These are phyloP conservation scores for Drosophila yooni DNA, from an alignment of 2,888 invertebrate species.

Conservation along the genomic window DNA sequence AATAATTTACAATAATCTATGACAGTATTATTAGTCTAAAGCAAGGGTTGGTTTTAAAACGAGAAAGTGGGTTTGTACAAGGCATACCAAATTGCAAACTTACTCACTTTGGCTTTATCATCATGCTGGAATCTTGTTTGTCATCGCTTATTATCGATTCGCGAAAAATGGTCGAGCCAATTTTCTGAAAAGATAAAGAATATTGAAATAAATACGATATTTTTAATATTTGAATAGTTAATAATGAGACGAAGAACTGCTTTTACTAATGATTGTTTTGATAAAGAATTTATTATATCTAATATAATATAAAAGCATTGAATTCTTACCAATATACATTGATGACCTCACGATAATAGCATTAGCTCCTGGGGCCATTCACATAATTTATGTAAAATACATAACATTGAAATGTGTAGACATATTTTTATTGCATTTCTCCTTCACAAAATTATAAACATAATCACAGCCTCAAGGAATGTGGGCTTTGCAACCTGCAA, in stretches of 20 bases:
- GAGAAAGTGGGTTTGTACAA: neutral
- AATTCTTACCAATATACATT: conserved; percentile 39
- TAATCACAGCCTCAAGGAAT: conserved; percentile 45
- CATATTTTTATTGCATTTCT: conserved; percentile 9
- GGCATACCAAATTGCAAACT: neutral
- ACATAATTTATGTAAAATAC: conserved; percentile 18
- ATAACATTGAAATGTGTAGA: neutral
- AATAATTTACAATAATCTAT: neutral
- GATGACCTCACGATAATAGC: conserved; percentile 31
- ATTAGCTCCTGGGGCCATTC: conserved; percentile 13
- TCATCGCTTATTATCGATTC: conserved; percentile 39
- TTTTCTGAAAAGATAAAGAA: conserved; percentile 12
- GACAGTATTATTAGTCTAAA: neutral
- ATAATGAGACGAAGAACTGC: neutral
- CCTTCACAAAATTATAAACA: conserved; percentile 30
- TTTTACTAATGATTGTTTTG: neutral
- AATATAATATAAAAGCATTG: neutral
- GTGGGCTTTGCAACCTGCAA: conserved; percentile 29
- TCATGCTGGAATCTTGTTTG: conserved; percentile 38
- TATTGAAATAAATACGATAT: neutral
- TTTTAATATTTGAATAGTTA: neutral
- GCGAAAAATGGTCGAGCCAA: conserved; percentile 16
- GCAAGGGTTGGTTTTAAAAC: neutral
- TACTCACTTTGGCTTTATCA: conserved; percentile 43
- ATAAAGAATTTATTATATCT: neutral